Evolutionary conservation across 2,797 vertebrate species (phyloP).

Genomic region (Sardinella longiceps): DNA sequence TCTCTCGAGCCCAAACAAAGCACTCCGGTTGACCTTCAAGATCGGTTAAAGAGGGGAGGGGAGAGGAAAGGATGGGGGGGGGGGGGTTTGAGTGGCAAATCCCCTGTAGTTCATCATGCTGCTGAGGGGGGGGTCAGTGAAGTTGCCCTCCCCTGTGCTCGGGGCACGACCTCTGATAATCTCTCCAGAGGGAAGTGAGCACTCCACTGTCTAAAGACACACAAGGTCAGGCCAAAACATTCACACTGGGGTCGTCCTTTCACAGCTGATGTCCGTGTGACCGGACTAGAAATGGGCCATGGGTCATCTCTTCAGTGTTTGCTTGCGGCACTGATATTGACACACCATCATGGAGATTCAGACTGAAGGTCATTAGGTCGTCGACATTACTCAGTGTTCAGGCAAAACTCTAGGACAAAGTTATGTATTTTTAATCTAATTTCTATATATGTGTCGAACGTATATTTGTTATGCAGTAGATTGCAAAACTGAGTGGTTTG

Average conservation of each 20-base stretch:
- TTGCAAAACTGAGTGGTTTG: background rate
- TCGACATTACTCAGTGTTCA: background rate
- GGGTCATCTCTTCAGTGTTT: background rate
- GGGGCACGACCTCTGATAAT: background rate
- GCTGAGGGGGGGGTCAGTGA: background rate
- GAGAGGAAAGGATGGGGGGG: background rate
- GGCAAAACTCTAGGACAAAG: background rate
- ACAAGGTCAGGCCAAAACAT: background rate
- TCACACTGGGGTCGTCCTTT: background rate
- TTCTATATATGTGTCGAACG: too few species aligned
- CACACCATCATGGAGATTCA: background rate
- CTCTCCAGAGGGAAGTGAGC: background rate
- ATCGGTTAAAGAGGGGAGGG: background rate
- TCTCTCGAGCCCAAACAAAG: constrained; percentile 38
- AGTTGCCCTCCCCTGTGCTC: background rate
- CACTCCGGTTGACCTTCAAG: constrained; percentile 30
- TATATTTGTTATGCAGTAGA: background rate
- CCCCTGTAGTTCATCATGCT: background rate
- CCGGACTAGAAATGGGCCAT: background rate
- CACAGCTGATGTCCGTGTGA: background rate
- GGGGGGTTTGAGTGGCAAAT: constrained; percentile 25
- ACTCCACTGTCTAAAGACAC: background rate
- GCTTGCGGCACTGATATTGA: background rate
- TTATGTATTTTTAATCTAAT: background rate
- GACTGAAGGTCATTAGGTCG: too few species aligned